Evolutionary conservation across 2,888 invertebrate genomes (phyloP).

Genomic region (Mimachlamys varia): DNA sequence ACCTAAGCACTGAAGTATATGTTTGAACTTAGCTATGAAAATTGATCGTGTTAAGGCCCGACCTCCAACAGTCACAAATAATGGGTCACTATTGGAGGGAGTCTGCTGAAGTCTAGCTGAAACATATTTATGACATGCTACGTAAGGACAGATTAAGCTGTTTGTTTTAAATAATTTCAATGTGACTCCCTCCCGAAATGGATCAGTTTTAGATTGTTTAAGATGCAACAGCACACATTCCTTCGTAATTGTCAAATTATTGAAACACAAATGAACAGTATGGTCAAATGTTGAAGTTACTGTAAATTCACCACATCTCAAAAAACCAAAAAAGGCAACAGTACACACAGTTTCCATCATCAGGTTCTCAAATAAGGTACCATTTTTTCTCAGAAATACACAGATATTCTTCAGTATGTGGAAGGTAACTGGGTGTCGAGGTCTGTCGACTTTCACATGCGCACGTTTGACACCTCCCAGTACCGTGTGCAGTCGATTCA

Average conservation of each 20-base stretch:
- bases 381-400: too few relatives aligned
- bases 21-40: constrained; percentile 40
- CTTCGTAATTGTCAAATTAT: neutral
- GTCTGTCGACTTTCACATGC: too few relatives aligned
- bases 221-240: neutral
- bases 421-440: too few relatives aligned
- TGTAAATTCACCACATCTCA: constrained; percentile 38
- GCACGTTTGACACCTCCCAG: too few relatives aligned
- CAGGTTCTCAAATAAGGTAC: too few relatives aligned
- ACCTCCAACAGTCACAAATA: too few relatives aligned
- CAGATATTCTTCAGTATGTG: too few relatives aligned
- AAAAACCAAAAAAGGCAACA: too few relatives aligned
- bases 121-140: constrained; percentile 38
- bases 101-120: too few relatives aligned
- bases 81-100: too few relatives aligned
- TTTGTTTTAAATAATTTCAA: neutral
- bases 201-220: neutral
- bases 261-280: neutral
- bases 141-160: constrained; percentile 33
- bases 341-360: too few relatives aligned
- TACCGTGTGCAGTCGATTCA: too few relatives aligned
- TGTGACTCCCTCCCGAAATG: neutral
- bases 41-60: constrained; percentile 7
- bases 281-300: neutral
- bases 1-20: constrained; percentile 36